Base-by-base conservation (phyloP, 1,140 invertebrate species). In the Euborellia annulipes region DNA sequence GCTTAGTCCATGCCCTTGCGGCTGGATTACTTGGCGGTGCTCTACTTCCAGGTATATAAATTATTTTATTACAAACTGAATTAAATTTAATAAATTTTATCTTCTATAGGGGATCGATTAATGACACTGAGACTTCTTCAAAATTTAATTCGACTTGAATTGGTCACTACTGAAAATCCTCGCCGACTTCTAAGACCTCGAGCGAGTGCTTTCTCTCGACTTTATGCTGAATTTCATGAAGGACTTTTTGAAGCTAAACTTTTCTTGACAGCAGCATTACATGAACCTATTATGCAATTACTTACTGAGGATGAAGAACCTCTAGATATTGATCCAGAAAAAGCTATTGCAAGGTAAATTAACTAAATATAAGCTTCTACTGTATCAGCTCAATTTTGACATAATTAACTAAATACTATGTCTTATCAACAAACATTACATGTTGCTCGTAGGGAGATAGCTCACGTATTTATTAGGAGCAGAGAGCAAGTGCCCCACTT, bases 281-380 rank as follows among this genome's bases (percentile, higher is more conserved):
- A 93, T 59, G 78, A 79, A 13, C 90, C 94, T 1, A 84, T 97
- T 34, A 84, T 95, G 75, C 75, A 83, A 37, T 69, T 97, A n/a
- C 67, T 98, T 2, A 87, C 86, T 65, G 87, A 92, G 54, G 87
- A 92, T 58, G 90, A 96, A 59, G 79, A 82, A 58, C 91, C 88
- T 64, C 70, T 94, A 36, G 91, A 96, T 59, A 79, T 93, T 22
- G 91, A 97, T 65, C 85, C 89, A 0, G 78, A 85, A 47, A 94
- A 92, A 65, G 78, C 82, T 32, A 61, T 78, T 11, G 67, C 79
- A n/a, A 72, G 70, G 51, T 60, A 54, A 69, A 20, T 19, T n/a
- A n/a, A n/a, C n/a, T n/a, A n/a, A n/a, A n/a, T n/a, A n/a, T n/a
- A n/a, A n/a, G n/a, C n/a, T n/a, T n/a, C n/a, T n/a, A n/a, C n/a